Percentiles rank a stretch among this genome's conserved stretches.
Conservation (phyloP, 1,140 invertebrate genomes). For the Melitaea cinxia region DNA sequence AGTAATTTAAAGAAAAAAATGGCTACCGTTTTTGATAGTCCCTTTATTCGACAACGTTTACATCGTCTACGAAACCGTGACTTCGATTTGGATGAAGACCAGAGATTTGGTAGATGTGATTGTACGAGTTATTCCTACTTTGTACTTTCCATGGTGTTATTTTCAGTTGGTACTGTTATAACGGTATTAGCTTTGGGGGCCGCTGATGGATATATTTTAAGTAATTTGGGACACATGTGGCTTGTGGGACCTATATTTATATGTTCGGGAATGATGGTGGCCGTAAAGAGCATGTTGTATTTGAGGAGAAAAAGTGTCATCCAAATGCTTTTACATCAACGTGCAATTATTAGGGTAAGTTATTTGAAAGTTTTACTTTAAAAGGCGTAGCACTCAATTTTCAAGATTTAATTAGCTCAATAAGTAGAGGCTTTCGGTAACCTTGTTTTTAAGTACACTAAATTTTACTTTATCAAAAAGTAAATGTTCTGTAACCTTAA, state of each 20-base stretch:
- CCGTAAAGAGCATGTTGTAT: slow-evolving; percentile 86
- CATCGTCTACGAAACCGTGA: slow-evolving; percentile 83
- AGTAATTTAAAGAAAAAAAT: slow-evolving; percentile 62
- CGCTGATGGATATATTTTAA: slow-evolving; percentile 83
- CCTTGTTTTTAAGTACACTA: slow-evolving; percentile 11
- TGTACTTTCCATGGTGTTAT: slow-evolving; percentile 84
- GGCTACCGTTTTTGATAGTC: slow-evolving; percentile 84
- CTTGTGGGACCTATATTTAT: slow-evolving; percentile 86
- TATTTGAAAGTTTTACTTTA: slow-evolving; percentile 11
- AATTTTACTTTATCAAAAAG: slow-evolving; percentile 8
- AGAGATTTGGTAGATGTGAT: slow-evolving; percentile 84
- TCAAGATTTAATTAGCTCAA: slow-evolving; percentile 21
- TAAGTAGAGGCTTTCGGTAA: slow-evolving; percentile 15
- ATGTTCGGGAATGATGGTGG: slow-evolving; percentile 86
- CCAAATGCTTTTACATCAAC: slow-evolving; percentile 85
- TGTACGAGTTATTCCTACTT: slow-evolving; percentile 86
- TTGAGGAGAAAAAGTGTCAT: slow-evolving; percentile 85
- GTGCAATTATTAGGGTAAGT: slow-evolving; percentile 84
- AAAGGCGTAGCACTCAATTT: background rate
- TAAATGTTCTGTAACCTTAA: slow-evolving; percentile 39
- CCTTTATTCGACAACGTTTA: slow-evolving; percentile 83
- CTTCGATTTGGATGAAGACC: slow-evolving; percentile 83
- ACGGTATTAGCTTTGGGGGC: slow-evolving; percentile 85
- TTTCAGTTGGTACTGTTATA: slow-evolving; percentile 85
- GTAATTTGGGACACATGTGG: slow-evolving; percentile 86